Evolutionary conservation across 2,888 invertebrate species (phyloP).

Genomic region (Dromius quadrimaculatus): DNA sequence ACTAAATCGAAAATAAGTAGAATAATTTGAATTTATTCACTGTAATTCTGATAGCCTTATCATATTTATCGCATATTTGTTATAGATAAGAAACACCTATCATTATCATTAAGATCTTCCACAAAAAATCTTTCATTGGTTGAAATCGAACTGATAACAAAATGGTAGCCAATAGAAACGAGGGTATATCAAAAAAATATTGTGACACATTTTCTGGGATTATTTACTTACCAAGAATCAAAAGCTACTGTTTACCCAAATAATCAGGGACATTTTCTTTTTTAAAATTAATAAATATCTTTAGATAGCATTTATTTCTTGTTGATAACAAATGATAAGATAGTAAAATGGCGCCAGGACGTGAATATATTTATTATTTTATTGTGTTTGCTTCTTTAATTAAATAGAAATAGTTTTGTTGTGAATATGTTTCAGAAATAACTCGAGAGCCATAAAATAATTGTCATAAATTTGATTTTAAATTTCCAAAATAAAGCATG

Average conservation of each 20-base stretch:
- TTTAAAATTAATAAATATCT: constrained; percentile 56
- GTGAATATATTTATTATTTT: constrained; percentile 41
- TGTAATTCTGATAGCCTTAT: constrained; percentile 36
- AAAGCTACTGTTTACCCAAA: constrained; percentile 39
- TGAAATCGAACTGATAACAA: constrained; percentile 40
- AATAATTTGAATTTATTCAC: constrained; percentile 35
- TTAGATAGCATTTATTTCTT: constrained; percentile 56
- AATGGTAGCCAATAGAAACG: constrained; percentile 29
- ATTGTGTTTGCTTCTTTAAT: constrained; percentile 12
- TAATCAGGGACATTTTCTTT: constrained; percentile 34
- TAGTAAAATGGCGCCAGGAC: constrained; percentile 42
- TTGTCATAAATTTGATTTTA: constrained; percentile 20
- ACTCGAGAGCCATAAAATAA: constrained; percentile 4
- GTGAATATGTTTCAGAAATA: constrained; percentile 14
- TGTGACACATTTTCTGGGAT: constrained; percentile 5
- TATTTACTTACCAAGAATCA: constrained; percentile 36
- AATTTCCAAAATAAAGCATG: constrained; percentile 11
- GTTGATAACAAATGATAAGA: constrained; percentile 54
- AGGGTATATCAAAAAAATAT: constrained; percentile 23
- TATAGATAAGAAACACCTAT: constrained; percentile 44
- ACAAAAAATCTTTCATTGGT: constrained; percentile 47
- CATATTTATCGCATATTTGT: constrained; percentile 44
- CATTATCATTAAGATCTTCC: constrained; percentile 22
- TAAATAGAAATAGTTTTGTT: constrained; percentile 25
- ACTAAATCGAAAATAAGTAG: constrained; percentile 19